Conservation (phyloP, 2,888 invertebrate species). For the Sesia apiformis region DNA sequence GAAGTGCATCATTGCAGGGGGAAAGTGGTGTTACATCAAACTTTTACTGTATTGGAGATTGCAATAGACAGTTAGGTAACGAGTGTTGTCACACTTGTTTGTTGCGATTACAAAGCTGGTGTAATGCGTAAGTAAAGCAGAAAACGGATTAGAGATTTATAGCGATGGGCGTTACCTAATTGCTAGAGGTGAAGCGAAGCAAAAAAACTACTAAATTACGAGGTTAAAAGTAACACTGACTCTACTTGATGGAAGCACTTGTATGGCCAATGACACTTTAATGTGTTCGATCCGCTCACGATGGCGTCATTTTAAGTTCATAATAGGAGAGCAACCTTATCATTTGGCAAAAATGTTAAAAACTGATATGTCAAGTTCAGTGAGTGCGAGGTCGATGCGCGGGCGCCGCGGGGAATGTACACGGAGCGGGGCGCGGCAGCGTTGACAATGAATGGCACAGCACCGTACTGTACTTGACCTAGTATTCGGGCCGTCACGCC, state of each 20-base stretch:
- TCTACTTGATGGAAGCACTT: neutral
- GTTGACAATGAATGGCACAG: constrained; percentile 72
- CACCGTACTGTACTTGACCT: constrained; percentile 71
- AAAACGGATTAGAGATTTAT: neutral
- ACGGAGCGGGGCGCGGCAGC: constrained; percentile 17
- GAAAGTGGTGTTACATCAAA: constrained; percentile 48
- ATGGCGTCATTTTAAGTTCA: neutral
- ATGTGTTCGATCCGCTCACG: neutral
- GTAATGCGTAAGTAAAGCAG: constrained; percentile 28
- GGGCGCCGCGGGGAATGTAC: constrained; percentile 26
- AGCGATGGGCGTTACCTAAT: neutral
- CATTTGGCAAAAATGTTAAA: constrained; percentile 31
- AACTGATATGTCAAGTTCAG: constrained; percentile 67
- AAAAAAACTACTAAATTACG: neutral
- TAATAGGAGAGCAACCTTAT: too few relatives aligned
- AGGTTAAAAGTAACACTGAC: neutral
- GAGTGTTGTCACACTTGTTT: constrained; percentile 60
- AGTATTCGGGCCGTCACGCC: constrained; percentile 58
- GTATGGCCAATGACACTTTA: neutral
- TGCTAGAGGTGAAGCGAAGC: neutral
- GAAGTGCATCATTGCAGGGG: constrained; percentile 12
- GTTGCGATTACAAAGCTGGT: constrained; percentile 51
- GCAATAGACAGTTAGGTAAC: constrained; percentile 56
- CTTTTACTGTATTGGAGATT: constrained; percentile 38
- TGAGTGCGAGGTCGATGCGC: constrained; percentile 52